phyloP scores from a whole-genome alignment of 2,113 vertebrate genomes.

The Holacanthus passer region DNA sequence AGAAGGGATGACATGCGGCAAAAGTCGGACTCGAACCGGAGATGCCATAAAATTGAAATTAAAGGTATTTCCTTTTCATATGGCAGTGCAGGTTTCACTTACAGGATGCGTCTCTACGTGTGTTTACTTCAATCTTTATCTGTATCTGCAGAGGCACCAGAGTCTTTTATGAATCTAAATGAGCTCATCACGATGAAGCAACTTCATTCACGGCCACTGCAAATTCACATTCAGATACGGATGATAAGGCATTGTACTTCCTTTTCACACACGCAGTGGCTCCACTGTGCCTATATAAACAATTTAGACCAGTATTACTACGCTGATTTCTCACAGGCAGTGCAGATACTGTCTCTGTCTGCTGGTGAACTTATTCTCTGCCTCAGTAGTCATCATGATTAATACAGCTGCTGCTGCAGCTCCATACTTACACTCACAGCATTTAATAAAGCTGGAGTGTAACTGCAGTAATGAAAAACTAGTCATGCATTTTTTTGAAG shows the following conservation, averaged over 20 bases:
- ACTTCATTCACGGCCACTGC: not conserved
- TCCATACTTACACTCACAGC: not conserved
- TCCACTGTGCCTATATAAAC: not conserved
- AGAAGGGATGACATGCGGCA: not conserved
- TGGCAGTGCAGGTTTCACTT: slow-evolving; percentile 4
- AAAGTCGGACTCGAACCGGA: not conserved
- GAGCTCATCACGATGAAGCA: slow-evolving; percentile 20
- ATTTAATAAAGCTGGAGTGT: slow-evolving; percentile 13
- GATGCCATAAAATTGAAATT: not conserved
- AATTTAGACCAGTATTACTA: not conserved
- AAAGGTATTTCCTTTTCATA: slow-evolving; percentile 7
- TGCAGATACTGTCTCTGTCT: not conserved
- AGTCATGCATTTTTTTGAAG: too few species aligned
- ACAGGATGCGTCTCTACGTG: not conserved
- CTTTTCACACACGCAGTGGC: not conserved
- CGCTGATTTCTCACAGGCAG: not conserved
- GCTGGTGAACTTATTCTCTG: slow-evolving; percentile 1
- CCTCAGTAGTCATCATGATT: slow-evolving; percentile 20
- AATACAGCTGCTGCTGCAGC: not conserved
- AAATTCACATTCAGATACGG: slow-evolving; percentile 29
- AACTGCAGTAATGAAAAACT: too few species aligned
- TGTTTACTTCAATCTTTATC: not conserved
- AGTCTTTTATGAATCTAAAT: slow-evolving; percentile 29
- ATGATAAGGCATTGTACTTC: not conserved
- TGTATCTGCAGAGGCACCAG: not conserved